Evolutionary conservation across 2,113 vertebrate genomes (phyloP).

Genomic region (Osmerus mordax): DNA sequence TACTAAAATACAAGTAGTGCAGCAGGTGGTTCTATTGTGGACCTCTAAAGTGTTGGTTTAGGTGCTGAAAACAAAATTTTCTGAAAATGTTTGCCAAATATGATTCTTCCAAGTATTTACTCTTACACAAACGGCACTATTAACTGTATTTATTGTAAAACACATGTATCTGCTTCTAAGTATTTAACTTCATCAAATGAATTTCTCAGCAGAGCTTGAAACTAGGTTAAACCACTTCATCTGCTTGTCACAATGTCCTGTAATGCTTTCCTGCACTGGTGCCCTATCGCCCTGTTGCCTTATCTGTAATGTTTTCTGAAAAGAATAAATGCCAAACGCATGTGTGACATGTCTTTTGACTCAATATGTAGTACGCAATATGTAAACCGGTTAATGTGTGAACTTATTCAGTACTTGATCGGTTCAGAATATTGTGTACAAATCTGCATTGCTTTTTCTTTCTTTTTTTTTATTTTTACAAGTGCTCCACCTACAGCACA

Average conservation of each 20-base stretch:
- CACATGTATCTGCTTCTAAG: slow-evolving; percentile 6
- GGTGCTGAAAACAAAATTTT: too few species aligned
- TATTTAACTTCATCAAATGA: slow-evolving; percentile 16
- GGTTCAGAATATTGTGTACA: too few species aligned
- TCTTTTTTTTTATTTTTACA: too few species aligned
- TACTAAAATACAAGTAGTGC: neutral
- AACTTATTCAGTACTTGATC: too few species aligned
- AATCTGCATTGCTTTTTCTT: too few species aligned
- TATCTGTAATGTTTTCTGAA: slow-evolving; percentile 64
- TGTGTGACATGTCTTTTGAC: neutral
- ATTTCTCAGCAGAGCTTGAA: slow-evolving; percentile 35
- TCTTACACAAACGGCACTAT: too few species aligned
- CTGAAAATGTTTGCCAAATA: too few species aligned
- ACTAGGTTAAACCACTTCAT: slow-evolving; percentile 52
- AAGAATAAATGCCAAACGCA: slow-evolving; percentile 71
- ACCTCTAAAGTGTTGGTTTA: neutral
- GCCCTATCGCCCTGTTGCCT: slow-evolving; percentile 64
- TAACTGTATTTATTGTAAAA: too few species aligned
- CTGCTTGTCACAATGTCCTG: slow-evolving; percentile 67
- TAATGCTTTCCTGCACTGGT: slow-evolving; percentile 70
- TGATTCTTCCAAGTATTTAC: too few species aligned
- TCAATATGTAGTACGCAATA: too few species aligned
- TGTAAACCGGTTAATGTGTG: too few species aligned
- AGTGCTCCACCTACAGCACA: too few species aligned
- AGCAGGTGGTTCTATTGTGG: neutral